Evolutionary conservation across 2,888 invertebrate genomes (phyloP).

Genomic region (Lasius platythorax): DNA sequence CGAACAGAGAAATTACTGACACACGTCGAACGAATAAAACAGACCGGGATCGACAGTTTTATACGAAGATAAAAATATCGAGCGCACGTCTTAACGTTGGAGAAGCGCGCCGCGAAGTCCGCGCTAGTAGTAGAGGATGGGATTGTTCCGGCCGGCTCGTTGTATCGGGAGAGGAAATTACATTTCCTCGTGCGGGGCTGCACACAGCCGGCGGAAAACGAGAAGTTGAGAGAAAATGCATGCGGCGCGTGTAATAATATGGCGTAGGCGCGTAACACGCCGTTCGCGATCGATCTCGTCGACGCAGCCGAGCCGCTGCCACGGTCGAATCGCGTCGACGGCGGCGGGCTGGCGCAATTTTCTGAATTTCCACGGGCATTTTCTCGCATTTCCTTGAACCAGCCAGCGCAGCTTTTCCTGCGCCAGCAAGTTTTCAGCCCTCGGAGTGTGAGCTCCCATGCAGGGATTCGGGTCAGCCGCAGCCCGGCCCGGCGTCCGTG

Average conservation of each 20-base stretch:
- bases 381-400: conserved; percentile 78
- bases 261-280: conserved; percentile 48
- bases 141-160: conserved; percentile 33
- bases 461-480: conserved; percentile 81
- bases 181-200: conserved; percentile 46
- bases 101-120: background rate
- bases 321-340: background rate
- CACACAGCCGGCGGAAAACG: conserved; percentile 36
- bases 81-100: conserved; percentile 17
- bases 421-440: conserved; percentile 82
- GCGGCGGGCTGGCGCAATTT: conserved; percentile 62
- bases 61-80: conserved; percentile 39
- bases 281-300: conserved; percentile 63
- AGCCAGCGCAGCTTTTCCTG: conserved; percentile 79
- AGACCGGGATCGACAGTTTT: conserved; percentile 31
- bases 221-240: conserved; percentile 42
- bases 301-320: background rate
- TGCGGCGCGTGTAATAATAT: conserved; percentile 62
- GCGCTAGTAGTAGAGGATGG: conserved; percentile 9
- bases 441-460: conserved; percentile 74
- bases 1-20: conserved; percentile 3
- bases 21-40: background rate
- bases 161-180: conserved; percentile 54
- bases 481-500: conserved; percentile 43
- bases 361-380: conserved; percentile 75